Conservation (phyloP, 2,113 vertebrate genomes). For the Eidolon helvum region DNA sequence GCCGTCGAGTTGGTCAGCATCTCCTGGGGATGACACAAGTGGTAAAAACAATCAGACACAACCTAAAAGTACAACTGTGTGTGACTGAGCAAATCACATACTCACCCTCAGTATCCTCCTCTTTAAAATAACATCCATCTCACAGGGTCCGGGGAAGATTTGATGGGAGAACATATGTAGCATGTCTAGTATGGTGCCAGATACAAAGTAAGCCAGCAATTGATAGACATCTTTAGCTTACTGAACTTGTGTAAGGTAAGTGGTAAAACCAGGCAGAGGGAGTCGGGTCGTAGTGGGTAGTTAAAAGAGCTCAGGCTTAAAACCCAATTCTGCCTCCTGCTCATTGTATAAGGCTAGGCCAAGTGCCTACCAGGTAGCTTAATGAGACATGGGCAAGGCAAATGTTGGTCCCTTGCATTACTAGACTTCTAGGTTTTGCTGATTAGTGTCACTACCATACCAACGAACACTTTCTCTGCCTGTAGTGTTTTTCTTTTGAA, state of each 20-base stretch:
- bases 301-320: neutral
- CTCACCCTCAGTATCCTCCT: neutral
- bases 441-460: neutral
- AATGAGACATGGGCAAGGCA: neutral
- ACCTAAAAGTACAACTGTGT: neutral
- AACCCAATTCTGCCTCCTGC: neutral
- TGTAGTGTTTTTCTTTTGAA: constrained; percentile 20
- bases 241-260: neutral
- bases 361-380: neutral
- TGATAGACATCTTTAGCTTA: neutral
- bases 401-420: neutral
- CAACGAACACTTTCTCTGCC: neutral
- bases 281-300: too few relatives aligned
- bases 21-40: neutral
- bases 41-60: neutral
- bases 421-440: neutral
- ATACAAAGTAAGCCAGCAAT: neutral
- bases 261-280: neutral
- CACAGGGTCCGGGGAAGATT: neutral
- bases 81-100: neutral
- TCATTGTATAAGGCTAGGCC: neutral
- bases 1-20: neutral
- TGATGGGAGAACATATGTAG: neutral
- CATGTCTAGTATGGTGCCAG: neutral
- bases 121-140: neutral